Evolutionary conservation across 2,888 invertebrate species (phyloP).

Genomic region (Drosophila phalerata): DNA sequence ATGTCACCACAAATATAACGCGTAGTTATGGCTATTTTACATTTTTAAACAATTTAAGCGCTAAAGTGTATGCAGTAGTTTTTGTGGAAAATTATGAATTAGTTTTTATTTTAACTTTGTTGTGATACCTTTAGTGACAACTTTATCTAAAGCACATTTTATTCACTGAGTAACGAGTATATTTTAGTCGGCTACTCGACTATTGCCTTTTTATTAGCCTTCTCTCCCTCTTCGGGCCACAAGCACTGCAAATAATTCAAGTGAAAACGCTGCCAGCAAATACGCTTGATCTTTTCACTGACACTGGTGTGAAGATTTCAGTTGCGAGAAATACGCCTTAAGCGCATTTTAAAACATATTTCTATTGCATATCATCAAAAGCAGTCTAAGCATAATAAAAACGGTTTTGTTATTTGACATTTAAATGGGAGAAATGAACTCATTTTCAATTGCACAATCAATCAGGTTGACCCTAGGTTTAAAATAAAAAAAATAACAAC

Average conservation of each 20-base stretch:
- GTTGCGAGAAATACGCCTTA: not conserved
- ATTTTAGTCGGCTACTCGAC: not conserved
- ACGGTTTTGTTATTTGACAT: slow-evolving; percentile 1
- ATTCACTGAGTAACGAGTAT: not conserved
- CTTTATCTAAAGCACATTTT: too few species aligned
- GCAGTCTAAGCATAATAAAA: not conserved
- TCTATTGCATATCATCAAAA: slow-evolving; percentile 1
- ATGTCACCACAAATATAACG: not conserved
- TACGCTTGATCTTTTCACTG: slow-evolving; percentile 12
- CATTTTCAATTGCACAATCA: slow-evolving; percentile 45
- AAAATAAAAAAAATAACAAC: not conserved
- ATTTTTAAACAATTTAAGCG: not conserved
- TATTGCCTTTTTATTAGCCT: not conserved
- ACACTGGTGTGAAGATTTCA: slow-evolving; percentile 16
- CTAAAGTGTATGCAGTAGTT: not conserved
- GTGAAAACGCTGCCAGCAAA: slow-evolving; percentile 49
- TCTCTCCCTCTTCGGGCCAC: not conserved
- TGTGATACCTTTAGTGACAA: too few species aligned
- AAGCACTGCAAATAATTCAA: slow-evolving; percentile 53
- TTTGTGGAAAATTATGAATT: too few species aligned
- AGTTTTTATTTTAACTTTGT: too few species aligned
- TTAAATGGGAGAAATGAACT: slow-evolving; percentile 33
- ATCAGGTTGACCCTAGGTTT: slow-evolving; percentile 37
- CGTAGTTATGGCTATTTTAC: not conserved
- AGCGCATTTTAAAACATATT: slow-evolving; percentile 2